A percentile compares a stretch with the other conserved stretches of the same genome.
phyloP scores from a whole-genome alignment of 2,797 vertebrate species.

The Psittacula echo region DNA sequence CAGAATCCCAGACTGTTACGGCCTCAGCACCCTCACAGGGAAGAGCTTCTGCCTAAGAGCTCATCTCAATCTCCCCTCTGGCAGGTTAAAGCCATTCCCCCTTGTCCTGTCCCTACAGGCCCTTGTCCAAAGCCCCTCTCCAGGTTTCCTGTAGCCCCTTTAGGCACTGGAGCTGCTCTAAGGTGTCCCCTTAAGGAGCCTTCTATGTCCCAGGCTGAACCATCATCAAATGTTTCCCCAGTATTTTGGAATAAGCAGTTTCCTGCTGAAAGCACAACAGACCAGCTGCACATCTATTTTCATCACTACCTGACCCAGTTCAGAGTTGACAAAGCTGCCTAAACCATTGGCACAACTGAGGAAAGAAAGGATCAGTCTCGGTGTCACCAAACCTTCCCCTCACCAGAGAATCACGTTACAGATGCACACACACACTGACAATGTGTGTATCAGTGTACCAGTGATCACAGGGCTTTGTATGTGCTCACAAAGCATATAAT shows the following conservation, averaged over 20 bases:
- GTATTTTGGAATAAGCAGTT: background rate
- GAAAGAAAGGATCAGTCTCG: background rate
- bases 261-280: background rate
- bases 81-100: background rate
- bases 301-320: background rate
- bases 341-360: background rate
- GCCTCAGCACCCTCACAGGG: background rate
- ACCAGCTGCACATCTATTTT: background rate
- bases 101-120: no score
- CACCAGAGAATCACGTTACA: background rate
- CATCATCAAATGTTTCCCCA: background rate
- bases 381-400: background rate
- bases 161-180: background rate
- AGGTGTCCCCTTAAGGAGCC: background rate
- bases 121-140: background rate
- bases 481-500: slow-evolving; percentile 30
- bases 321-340: background rate
- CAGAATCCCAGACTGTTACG: background rate
- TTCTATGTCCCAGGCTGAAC: background rate
- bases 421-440: background rate
- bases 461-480: slow-evolving; percentile 21
- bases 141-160: background rate
- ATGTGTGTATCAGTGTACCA: background rate
- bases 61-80: background rate
- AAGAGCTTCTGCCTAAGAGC: background rate